A percentile compares a stretch with the other conserved stretches of the same genome.
Conservation (phyloP, 2,888 invertebrate genomes). For the Mantis religiosa region DNA sequence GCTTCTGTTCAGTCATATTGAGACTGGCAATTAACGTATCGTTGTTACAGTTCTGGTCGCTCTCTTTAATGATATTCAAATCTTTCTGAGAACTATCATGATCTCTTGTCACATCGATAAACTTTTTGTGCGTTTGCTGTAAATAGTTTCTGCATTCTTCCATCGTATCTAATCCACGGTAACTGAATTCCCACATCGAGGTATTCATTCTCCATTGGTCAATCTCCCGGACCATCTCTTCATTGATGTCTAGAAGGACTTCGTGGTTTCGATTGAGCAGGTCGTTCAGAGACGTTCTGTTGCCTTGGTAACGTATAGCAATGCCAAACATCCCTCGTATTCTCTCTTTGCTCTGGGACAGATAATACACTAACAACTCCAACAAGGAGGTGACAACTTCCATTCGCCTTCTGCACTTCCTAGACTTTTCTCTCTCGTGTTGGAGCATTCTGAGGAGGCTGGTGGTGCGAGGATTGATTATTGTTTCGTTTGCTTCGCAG, state of each 20-base stretch:
- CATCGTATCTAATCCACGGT: too few species aligned
- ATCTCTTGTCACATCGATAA: too few species aligned
- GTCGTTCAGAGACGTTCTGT: background rate
- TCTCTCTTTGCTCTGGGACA: background rate
- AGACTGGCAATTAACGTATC: too few species aligned
- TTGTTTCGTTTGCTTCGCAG: background rate
- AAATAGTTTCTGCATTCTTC: too few species aligned
- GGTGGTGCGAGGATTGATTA: background rate
- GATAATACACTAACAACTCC: background rate
- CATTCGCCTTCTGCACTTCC: background rate
- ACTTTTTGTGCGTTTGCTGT: too few species aligned
- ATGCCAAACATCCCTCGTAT: background rate
- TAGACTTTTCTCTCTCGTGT: rapidly evolving
- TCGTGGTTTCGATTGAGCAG: background rate
- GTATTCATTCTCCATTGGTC: background rate
- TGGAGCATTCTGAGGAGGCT: background rate
- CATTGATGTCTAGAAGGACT: background rate
- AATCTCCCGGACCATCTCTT: background rate
- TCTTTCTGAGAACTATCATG: too few species aligned
- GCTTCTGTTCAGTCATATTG: too few species aligned
- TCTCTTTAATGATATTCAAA: too few species aligned
- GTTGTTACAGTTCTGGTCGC: too few species aligned
- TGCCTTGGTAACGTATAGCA: background rate
- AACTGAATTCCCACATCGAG: background rate
- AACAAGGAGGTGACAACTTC: background rate